Evolutionary conservation across 2,888 invertebrate genomes (phyloP).

Genomic region (Calameuta pallipes): DNA sequence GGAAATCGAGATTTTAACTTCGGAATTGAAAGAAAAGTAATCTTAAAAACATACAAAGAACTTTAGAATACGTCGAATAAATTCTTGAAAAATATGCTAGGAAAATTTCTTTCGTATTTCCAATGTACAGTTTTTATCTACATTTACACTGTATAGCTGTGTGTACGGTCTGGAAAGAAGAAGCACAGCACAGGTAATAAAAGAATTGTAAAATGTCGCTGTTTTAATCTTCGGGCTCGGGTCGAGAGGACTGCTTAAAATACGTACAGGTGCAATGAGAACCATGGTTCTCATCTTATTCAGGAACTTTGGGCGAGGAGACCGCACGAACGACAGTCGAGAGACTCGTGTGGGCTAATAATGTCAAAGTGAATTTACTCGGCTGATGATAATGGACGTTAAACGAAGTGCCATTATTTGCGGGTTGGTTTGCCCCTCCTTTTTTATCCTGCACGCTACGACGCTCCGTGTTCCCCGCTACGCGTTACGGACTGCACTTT

Average conservation of each 20-base stretch:
- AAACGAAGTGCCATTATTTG: background rate
- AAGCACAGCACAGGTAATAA: background rate
- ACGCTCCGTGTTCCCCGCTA: background rate
- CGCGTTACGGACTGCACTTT: background rate
- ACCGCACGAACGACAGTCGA: background rate
- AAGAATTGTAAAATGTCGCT: background rate
- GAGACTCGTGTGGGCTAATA: background rate
- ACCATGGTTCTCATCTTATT: background rate
- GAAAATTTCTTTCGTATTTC: background rate
- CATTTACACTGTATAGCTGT: background rate
- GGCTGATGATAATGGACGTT: background rate
- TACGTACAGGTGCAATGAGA: background rate
- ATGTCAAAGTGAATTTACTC: constrained; percentile 3
- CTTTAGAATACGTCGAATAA: background rate
- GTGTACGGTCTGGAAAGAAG: background rate
- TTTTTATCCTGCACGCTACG: background rate
- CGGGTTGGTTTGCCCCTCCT: background rate
- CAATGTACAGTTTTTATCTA: background rate
- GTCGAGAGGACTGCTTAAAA: background rate
- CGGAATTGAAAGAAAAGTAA: background rate
- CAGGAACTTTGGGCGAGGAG: background rate
- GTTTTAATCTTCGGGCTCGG: background rate
- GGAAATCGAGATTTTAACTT: background rate
- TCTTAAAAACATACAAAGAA: background rate
- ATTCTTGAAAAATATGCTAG: background rate